These are phyloP conservation scores for Oryzias curvinotus DNA, from an alignment of 2,113 vertebrate genomes.

Conservation along the genomic window DNA sequence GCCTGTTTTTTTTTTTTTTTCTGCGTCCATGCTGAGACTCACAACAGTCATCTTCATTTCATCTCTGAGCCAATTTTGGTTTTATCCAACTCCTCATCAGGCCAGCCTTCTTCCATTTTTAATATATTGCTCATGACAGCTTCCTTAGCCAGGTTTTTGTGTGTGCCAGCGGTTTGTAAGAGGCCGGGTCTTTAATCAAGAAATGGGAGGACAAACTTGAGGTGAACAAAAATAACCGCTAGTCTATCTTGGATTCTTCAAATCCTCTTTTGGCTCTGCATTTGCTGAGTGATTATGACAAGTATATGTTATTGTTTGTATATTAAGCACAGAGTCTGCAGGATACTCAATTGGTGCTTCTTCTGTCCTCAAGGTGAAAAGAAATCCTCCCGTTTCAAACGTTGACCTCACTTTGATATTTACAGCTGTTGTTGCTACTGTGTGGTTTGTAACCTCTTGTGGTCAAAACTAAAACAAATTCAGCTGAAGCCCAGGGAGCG, in stretches of 20 bases:
- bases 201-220: constrained; percentile 14
- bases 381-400: constrained; percentile 45
- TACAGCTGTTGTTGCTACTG: constrained; percentile 29
- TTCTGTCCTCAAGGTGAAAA: constrained; percentile 34
- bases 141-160: constrained; percentile 9
- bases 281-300: too few species aligned
- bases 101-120: constrained; percentile 14
- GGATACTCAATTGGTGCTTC: constrained; percentile 21
- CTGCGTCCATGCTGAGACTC: constrained; percentile 2
- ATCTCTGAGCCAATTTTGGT: constrained; percentile 26
- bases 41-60: neutral
- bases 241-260: too few species aligned
- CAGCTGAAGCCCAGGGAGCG: constrained; percentile 44
- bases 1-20: constrained; percentile 2
- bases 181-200: constrained; percentile 6
- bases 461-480: constrained; percentile 47
- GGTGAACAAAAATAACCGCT: too few species aligned
- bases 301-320: too few species aligned
- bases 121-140: constrained; percentile 16
- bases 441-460: constrained; percentile 13
- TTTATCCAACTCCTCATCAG: constrained; percentile 22
- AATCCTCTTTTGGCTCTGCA: too few species aligned
- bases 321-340: constrained; percentile 10
- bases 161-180: constrained; percentile 2
- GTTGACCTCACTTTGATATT: constrained; percentile 40